phyloP scores from a whole-genome alignment of 2,888 invertebrate species.

The Punctoribates punctum region DNA sequence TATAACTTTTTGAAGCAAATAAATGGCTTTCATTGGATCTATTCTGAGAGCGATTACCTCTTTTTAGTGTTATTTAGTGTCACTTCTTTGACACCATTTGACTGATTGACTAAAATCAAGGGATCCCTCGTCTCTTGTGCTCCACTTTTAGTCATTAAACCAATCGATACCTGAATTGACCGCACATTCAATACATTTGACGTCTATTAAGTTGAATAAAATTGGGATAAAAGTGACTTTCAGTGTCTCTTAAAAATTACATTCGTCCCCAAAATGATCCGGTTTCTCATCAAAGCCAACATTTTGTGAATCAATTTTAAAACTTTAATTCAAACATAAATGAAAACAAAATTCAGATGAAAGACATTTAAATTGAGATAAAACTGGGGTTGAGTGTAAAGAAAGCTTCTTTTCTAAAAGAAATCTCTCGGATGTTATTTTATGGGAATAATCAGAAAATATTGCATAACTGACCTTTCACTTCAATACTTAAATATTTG shows the following conservation, averaged over 20 bases:
- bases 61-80: slow-evolving; percentile 2
- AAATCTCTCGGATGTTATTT: no score
- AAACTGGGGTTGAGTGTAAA: no score
- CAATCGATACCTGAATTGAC: not conserved
- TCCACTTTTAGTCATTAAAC: not conserved
- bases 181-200: not conserved
- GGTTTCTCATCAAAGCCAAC: not conserved
- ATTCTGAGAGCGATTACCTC: slow-evolving; percentile 47
- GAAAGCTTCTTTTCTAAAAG: no score
- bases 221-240: not conserved
- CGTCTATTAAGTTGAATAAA: not conserved
- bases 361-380: no score
- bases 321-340: not conserved
- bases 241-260: not conserved
- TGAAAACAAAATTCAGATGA: not conserved
- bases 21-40: no score
- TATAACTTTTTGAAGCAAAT: no score
- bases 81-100: not conserved
- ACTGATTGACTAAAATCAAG: not conserved
- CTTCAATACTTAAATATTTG: no score
- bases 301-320: not conserved
- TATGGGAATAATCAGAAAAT: no score
- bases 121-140: not conserved
- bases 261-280: not conserved
- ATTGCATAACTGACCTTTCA: no score